Percentiles rank a stretch among this genome's conserved stretches.
These are phyloP conservation scores for Hylaea fasciaria DNA, from an alignment of 2,888 invertebrate genomes.

Conservation along the genomic window DNA sequence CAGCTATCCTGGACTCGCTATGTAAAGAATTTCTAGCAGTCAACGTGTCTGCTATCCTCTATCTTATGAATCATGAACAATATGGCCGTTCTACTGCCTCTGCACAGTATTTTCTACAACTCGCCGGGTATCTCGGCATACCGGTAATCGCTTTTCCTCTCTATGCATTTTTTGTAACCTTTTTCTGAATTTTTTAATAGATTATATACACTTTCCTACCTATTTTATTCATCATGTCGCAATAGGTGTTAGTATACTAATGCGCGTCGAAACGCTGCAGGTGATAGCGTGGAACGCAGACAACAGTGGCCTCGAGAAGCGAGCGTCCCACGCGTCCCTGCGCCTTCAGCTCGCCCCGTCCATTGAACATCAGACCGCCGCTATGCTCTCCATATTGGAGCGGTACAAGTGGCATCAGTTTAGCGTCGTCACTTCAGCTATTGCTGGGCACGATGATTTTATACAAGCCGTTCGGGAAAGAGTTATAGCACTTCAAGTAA, in stretches of 20 bases:
- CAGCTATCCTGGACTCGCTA: conserved; percentile 94
- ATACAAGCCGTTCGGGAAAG: conserved; percentile 96
- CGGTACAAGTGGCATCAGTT: conserved; percentile 99
- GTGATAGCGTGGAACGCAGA: conserved; percentile 99
- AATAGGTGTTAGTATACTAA: conserved; percentile 4
- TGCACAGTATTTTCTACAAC: conserved; percentile 96
- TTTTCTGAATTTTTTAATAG: conserved; percentile 10
- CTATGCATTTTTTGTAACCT: conserved; percentile 32
- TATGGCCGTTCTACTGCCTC: conserved; percentile 97
- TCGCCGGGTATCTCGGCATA: conserved; percentile 97
- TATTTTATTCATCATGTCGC: not conserved
- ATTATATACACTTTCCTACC: not conserved
- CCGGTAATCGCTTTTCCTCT: conserved; percentile 85
- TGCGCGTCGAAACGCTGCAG: conserved; percentile 42
- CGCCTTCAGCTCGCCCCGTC: conserved; percentile 98
- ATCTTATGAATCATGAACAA: conserved; percentile 97
- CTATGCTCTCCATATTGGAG: conserved; percentile 97
- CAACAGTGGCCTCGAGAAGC: conserved; percentile 93
- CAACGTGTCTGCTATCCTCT: conserved; percentile 96
- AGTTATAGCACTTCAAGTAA: conserved; percentile 92
- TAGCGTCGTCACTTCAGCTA: conserved; percentile 96
- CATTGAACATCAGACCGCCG: conserved; percentile 97
- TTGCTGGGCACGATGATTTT: conserved; percentile 98
- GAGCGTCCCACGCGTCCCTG: conserved; percentile 94
- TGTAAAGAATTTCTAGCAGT: conserved; percentile 95